Evolutionary conservation across 2,888 invertebrate species (phyloP), one percentile per base, ranked within the genome.

Genomic region (Criorhina ranunculi): DNA sequence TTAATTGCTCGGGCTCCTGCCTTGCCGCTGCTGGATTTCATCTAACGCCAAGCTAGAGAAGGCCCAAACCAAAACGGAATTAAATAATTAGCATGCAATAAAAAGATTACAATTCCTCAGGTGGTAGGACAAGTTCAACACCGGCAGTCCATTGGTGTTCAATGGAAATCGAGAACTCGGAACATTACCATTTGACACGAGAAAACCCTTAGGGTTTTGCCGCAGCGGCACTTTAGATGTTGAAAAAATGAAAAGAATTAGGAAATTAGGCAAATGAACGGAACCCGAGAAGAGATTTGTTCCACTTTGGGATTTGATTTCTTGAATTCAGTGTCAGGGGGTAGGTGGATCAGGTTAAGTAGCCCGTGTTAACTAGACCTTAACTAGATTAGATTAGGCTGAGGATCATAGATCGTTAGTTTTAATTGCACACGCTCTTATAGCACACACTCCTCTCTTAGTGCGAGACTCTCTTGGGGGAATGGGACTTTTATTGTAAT

Each of bases 371-470:
- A 82, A 82, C 82, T 82, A 82, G 82, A 59, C 44, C 70, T 53
- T 77, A 82, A 78, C 82, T 78, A 82, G 82, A 82, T 82, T 82
- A 82, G 82, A 77, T 82, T 76, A 60, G 77, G 19, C 46, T 12
- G 51, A 53, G 44, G 51, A 49, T 35, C 64, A 31, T 35, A 40
- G 76, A 15, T 82, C 82, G 64, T 82, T 78, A 60, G 19, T 59
- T 82, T 78, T 78, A 82, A 82, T 82, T 60, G 51, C 82, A 72
- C 66, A 78, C 66, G 72, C 60, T 78, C 72, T 51, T 72, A 60
- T 29, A 57, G 53, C 55, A 57, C 49, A 19, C 44, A 11, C 9
- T n/a, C n/a, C n/a, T n/a, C n/a, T n/a, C n/a, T 17, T 60, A 53
- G 33, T 37, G 42, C 44, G 19, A 6, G 60, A 9, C 19, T 40